Evolutionary conservation across 2,113 vertebrate genomes (phyloP).

Genomic region (Misgurnus mizolepis): DNA sequence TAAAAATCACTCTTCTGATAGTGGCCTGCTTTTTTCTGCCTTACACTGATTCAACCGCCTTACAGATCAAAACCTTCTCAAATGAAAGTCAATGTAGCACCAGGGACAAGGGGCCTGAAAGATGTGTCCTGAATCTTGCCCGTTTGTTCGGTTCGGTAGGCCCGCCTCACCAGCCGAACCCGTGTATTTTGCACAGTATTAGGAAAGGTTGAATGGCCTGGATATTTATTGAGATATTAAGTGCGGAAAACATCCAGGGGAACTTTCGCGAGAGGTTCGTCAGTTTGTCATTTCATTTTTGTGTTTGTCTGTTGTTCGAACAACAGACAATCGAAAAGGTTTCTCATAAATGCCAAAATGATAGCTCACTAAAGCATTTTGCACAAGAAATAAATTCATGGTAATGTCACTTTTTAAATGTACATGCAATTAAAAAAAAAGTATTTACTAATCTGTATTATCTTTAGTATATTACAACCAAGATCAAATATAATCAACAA

Average conservation of each 20-base stretch:
- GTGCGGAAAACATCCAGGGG: slow-evolving; percentile 48
- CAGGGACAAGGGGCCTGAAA: slow-evolving; percentile 15
- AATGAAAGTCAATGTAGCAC: slow-evolving; percentile 1
- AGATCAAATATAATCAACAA: slow-evolving; percentile 70
- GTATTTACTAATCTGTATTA: slow-evolving; percentile 75
- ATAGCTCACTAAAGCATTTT: slow-evolving; percentile 85
- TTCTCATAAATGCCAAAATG: slow-evolving; percentile 82
- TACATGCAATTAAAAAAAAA: slow-evolving; percentile 72
- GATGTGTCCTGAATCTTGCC: slow-evolving; percentile 19
- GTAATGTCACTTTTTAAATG: slow-evolving; percentile 79
- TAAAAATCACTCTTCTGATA: neutral
- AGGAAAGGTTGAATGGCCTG: slow-evolving; percentile 58
- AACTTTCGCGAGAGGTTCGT: slow-evolving; percentile 51
- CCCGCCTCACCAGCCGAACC: slow-evolving; percentile 74
- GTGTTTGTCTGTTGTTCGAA: slow-evolving; percentile 44
- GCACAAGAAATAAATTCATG: slow-evolving; percentile 74
- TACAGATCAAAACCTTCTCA: slow-evolving; percentile 54
- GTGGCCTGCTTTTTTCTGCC: slow-evolving; percentile 51
- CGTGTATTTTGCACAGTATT: slow-evolving; percentile 77
- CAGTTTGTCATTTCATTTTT: slow-evolving; percentile 53
- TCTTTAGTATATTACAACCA: slow-evolving; percentile 73
- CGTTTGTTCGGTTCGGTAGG: slow-evolving; percentile 57
- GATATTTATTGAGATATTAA: slow-evolving; percentile 61
- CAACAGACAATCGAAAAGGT: slow-evolving; percentile 61
- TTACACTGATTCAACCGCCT: slow-evolving; percentile 64